Evolutionary conservation across 2,113 vertebrate species (phyloP).

Genomic region (Megaptera novaeangliae): DNA sequence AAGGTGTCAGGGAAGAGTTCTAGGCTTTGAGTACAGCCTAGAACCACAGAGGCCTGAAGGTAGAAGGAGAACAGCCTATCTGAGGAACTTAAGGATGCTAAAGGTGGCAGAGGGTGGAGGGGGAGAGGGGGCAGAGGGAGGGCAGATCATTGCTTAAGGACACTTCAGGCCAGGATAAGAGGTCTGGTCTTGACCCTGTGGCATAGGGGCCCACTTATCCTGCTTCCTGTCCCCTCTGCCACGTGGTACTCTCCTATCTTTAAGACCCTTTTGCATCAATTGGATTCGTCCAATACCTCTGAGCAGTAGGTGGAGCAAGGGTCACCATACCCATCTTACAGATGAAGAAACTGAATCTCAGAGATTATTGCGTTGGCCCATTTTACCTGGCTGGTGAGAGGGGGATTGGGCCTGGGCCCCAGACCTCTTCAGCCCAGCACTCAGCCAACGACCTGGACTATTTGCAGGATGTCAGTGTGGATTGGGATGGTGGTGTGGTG

Average conservation of each 20-base stretch:
- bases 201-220: not conserved
- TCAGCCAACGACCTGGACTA: not conserved
- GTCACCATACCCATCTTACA: not conserved
- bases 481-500: not conserved
- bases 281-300: not conserved
- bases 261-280: conserved; percentile 45
- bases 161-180: not conserved
- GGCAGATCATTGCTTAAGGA: not conserved
- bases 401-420: not conserved
- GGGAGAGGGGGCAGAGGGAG: not conserved
- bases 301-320: not conserved
- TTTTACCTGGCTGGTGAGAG: not conserved
- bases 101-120: not conserved
- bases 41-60: conserved; percentile 54
- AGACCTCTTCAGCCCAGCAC: not conserved
- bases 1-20: not conserved
- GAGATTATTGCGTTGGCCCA: not conserved
- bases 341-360: not conserved
- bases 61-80: not conserved
- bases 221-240: not conserved
- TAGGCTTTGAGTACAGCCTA: not conserved
- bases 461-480: not conserved
- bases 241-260: not conserved
- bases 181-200: not conserved
- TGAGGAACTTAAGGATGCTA: not conserved